phyloP scores from a whole-genome alignment of 2,113 vertebrate species.

The Nycticryphes semicollaris region DNA sequence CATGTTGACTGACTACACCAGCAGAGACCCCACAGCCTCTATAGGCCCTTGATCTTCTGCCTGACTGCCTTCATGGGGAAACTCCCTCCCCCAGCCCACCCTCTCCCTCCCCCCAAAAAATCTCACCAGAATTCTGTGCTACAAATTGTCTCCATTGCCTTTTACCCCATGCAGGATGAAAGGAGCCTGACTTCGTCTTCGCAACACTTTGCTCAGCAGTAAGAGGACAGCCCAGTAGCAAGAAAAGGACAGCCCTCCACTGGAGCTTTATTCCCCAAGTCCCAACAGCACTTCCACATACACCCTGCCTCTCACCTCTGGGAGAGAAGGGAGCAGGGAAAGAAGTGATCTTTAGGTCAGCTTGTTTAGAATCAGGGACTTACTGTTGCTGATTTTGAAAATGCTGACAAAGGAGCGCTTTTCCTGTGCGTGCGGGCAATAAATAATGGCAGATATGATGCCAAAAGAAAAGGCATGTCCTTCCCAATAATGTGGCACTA shows the following conservation, averaged over 20 bases:
- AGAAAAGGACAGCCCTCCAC: not conserved
- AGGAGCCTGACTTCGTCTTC: not conserved
- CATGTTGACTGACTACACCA: not conserved
- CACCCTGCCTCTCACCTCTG: not conserved
- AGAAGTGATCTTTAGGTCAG: not conserved
- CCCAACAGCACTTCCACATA: not conserved
- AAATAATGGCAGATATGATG: not conserved
- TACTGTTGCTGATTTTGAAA: not conserved
- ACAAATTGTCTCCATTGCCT: not conserved
- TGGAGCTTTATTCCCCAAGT: not conserved
- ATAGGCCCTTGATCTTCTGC: not conserved
- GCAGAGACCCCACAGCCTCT: not conserved
- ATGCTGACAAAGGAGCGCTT: not conserved
- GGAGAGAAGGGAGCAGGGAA: not conserved
- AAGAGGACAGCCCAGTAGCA: not conserved
- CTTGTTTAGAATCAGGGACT: not conserved
- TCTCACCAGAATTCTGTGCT: not conserved
- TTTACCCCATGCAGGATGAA: not conserved
- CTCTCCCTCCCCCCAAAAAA: fast-evolving
- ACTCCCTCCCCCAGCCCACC: no score
- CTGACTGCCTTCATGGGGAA: not conserved
- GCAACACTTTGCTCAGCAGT: not conserved
- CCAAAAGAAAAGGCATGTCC: not conserved
- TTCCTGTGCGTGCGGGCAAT: not conserved
- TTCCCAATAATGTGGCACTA: not conserved